phyloP scores from a whole-genome alignment of 2,888 invertebrate species.

The Phymatocera aterrima region DNA sequence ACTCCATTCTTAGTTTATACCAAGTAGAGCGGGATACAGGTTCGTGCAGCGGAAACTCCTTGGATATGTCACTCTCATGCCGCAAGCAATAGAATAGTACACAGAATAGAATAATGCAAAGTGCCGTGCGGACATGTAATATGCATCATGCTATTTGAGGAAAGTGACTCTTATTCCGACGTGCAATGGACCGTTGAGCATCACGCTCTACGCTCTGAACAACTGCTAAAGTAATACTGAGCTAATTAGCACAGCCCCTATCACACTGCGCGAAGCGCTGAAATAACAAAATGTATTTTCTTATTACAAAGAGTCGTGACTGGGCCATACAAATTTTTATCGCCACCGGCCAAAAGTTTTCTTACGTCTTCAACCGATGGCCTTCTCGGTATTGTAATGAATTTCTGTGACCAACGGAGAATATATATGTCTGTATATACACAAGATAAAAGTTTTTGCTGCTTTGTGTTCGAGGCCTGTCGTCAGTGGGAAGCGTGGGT shows the following conservation, averaged over 20 bases:
- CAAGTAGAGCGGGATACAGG: not conserved
- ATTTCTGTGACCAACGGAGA: constrained; percentile 17
- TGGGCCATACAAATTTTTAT: constrained; percentile 9
- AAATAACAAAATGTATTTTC: not conserved
- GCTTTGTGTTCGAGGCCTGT: constrained; percentile 30
- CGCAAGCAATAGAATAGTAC: not conserved
- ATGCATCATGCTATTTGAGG: too few species aligned
- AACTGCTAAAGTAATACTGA: not conserved
- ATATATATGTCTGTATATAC: not conserved
- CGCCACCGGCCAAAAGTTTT: not conserved
- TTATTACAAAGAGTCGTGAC: not conserved
- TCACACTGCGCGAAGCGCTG: not conserved
- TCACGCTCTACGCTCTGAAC: not conserved
- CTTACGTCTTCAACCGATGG: constrained; percentile 24
- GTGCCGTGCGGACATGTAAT: too few species aligned
- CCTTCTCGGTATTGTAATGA: constrained; percentile 18
- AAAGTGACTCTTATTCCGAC: too few species aligned
- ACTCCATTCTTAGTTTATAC: not conserved
- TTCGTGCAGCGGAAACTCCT: not conserved
- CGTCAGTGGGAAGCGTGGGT: not conserved
- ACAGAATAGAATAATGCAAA: too few species aligned
- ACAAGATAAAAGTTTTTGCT: constrained; percentile 25
- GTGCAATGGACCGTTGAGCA: not conserved
- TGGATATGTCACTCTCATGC: not conserved
- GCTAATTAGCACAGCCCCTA: not conserved